phyloP scores from a whole-genome alignment of 2,888 invertebrate genomes.

The Tromatobia lineatoria region DNA sequence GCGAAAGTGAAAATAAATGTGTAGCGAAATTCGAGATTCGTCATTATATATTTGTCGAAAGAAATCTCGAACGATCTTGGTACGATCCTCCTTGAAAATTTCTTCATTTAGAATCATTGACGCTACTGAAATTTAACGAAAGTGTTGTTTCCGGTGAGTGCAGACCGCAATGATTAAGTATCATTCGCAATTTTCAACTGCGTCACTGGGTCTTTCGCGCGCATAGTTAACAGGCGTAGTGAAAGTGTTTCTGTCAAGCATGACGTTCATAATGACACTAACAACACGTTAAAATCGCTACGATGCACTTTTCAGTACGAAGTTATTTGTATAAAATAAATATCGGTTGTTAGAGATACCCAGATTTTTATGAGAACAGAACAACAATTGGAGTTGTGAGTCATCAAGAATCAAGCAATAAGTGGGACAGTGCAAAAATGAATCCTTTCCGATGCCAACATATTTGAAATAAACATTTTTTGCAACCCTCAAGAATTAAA shows the following conservation, averaged over 20 bases:
- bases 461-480: too few relatives aligned
- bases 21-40: too few relatives aligned
- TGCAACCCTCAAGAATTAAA: too few relatives aligned
- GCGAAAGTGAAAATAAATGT: too few relatives aligned
- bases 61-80: too few relatives aligned
- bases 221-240: slow-evolving; percentile 75
- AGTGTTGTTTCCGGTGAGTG: slow-evolving; percentile 23
- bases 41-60: too few relatives aligned
- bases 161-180: not conserved
- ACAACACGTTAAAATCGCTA: slow-evolving; percentile 66
- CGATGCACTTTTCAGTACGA: slow-evolving; percentile 15
- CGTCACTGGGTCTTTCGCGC: slow-evolving; percentile 55
- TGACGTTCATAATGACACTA: slow-evolving; percentile 83
- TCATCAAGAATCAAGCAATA: too few relatives aligned
- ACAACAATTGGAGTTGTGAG: too few relatives aligned
- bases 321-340: not conserved
- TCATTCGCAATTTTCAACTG: slow-evolving; percentile 13
- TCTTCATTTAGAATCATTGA: not conserved
- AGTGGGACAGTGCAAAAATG: too few relatives aligned
- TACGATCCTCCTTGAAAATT: not conserved
- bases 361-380: not conserved
- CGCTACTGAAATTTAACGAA: slow-evolving; percentile 14
- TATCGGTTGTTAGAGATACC: not conserved
- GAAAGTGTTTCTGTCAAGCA: slow-evolving; percentile 83
- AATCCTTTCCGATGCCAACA: too few relatives aligned